phyloP scores from a whole-genome alignment of 2,113 vertebrate species.

The Macroglossus sobrinus region DNA sequence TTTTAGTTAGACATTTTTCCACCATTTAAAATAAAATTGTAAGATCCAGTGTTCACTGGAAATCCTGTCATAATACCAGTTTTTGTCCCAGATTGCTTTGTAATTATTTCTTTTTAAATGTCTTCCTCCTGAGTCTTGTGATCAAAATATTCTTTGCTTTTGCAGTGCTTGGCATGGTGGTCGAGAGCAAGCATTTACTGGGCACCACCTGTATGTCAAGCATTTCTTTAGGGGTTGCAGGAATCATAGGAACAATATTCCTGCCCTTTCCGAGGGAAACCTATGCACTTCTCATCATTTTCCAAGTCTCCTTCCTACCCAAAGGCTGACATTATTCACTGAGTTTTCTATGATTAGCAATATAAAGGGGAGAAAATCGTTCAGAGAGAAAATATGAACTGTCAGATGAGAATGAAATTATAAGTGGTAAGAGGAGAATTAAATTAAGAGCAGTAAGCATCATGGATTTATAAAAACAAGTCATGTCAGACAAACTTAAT shows the following conservation, averaged over 20 bases:
- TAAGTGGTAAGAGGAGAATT: constrained; percentile 77
- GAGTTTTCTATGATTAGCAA: constrained; percentile 69
- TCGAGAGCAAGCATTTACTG: background rate
- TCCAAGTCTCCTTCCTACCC: background rate
- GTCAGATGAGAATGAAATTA: constrained; percentile 78
- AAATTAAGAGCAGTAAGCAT: constrained; percentile 79
- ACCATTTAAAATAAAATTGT: background rate
- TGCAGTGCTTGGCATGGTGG: background rate
- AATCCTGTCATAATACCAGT: background rate
- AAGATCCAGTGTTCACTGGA: background rate
- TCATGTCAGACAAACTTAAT: constrained; percentile 79
- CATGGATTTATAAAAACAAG: constrained; percentile 78
- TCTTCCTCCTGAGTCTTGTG: background rate
- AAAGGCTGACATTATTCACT: constrained; percentile 13
- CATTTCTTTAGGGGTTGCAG: background rate
- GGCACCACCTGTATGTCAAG: background rate
- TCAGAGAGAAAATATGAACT: constrained; percentile 77
- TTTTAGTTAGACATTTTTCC: background rate
- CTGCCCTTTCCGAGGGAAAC: background rate
- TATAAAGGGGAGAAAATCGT: constrained; percentile 45
- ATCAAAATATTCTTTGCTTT: background rate
- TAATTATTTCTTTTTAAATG: constrained; percentile 18
- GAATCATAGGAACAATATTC: background rate
- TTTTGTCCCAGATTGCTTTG: background rate
- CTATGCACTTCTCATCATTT: background rate